Percentiles rank a stretch among this genome's conserved stretches.
Conservation (phyloP, 1,140 invertebrate genomes). For the Saccostrea cuccullata region DNA sequence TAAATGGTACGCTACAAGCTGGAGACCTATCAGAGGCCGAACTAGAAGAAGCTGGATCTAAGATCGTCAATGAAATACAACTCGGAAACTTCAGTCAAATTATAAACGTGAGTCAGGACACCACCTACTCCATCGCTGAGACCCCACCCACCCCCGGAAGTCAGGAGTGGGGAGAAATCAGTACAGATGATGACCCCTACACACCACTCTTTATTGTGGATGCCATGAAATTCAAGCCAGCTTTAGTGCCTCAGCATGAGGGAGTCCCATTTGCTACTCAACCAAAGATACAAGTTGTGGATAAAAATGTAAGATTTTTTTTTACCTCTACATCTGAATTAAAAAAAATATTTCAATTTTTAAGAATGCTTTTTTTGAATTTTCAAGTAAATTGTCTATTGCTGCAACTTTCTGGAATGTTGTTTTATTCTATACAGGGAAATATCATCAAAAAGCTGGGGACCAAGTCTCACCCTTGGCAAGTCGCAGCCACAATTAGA, state of each 20-base stretch:
- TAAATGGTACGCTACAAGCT: not conserved
- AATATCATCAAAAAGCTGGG: slow-evolving; percentile 59
- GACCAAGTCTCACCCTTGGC: slow-evolving; percentile 58
- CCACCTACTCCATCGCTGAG: slow-evolving; percentile 50
- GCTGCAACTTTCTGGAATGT: not conserved
- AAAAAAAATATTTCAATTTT: not conserved
- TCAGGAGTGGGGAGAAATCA: slow-evolving; percentile 14
- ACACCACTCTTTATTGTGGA: slow-evolving; percentile 14
- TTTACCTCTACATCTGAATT: not conserved
- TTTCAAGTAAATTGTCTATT: not conserved
- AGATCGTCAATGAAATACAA: slow-evolving; percentile 50
- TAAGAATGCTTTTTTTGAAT: too few relatives aligned
- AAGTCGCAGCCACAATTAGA: slow-evolving; percentile 56
- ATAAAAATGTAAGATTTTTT: slow-evolving; percentile 39
- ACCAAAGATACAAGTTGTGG: slow-evolving; percentile 53
- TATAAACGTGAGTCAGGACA: slow-evolving; percentile 54
- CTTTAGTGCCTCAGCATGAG: slow-evolving; percentile 39
- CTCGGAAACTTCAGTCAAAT: slow-evolving; percentile 57
- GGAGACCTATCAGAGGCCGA: slow-evolving; percentile 16
- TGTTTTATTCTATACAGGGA: slow-evolving; percentile 51
- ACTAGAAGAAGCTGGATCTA: slow-evolving; percentile 4
- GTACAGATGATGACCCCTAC: slow-evolving; percentile 32
- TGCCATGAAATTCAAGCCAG: slow-evolving; percentile 41
- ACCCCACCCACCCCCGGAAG: slow-evolving; percentile 41
- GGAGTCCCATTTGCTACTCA: slow-evolving; percentile 46